Evolutionary conservation across 2,797 vertebrate genomes (phyloP).

Genomic region (Steatocranus sp.): DNA sequence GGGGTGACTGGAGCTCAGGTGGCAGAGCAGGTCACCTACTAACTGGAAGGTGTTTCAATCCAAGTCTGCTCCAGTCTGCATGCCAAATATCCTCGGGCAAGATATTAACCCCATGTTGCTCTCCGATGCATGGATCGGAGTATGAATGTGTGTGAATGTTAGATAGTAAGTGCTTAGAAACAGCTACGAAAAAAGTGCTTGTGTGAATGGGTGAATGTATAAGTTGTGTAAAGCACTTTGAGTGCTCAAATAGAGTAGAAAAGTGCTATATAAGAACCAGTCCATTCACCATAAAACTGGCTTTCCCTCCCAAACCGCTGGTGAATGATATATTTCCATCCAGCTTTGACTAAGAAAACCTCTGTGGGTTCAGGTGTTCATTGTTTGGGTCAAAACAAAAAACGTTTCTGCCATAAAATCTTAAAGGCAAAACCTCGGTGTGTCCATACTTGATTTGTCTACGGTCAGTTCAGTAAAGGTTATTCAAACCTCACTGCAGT

Average conservation of each 20-base stretch:
- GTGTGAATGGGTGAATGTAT: neutral
- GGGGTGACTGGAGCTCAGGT: neutral
- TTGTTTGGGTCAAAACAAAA: neutral
- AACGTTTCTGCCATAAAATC: neutral
- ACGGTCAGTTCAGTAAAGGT: neutral
- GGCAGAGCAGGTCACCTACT: neutral
- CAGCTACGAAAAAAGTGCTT: neutral
- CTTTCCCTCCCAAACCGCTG: rapidly evolving
- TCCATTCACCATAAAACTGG: neutral
- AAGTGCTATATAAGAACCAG: neutral
- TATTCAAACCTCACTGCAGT: neutral
- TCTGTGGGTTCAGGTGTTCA: neutral
- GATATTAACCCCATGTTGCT: neutral
- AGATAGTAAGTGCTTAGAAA: neutral
- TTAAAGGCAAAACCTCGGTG: neutral
- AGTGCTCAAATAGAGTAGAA: neutral
- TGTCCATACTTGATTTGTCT: neutral
- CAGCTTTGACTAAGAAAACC: neutral
- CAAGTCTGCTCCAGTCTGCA: neutral
- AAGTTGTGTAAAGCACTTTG: neutral
- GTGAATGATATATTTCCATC: neutral
- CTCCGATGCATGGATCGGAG: neutral
- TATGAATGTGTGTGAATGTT: neutral
- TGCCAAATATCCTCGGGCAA: neutral
- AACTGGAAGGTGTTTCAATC: neutral